These are phyloP conservation scores for Cybosia mesomella DNA, from an alignment of 2,888 invertebrate species.

Conservation along the genomic window DNA sequence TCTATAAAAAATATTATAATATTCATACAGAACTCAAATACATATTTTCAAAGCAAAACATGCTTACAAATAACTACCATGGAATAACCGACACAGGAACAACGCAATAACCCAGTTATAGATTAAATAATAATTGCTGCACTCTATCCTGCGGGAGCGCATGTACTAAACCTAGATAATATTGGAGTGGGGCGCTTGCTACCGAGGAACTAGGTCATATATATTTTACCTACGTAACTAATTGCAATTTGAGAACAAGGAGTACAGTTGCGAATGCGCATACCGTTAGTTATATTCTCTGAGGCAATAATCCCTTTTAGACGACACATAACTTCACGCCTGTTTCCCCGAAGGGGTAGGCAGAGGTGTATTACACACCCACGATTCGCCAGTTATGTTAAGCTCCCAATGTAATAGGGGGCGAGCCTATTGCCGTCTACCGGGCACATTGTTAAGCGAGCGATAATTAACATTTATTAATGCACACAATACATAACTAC, in stretches of 20 bases:
- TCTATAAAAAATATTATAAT: background rate
- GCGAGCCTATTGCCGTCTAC: too few relatives aligned
- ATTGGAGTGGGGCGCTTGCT: conserved; percentile 29
- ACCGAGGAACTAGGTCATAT: conserved; percentile 17
- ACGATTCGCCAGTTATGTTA: too few relatives aligned
- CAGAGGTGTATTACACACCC: too few relatives aligned
- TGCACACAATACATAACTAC: too few relatives aligned
- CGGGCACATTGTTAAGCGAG: too few relatives aligned
- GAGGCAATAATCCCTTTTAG: background rate
- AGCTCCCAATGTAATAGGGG: too few relatives aligned
- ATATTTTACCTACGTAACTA: background rate
- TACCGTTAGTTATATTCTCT: background rate
- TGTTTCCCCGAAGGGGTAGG: too few relatives aligned
- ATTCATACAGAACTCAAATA: background rate
- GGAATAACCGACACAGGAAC: conserved; percentile 54
- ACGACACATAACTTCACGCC: too few relatives aligned
- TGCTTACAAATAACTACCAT: background rate
- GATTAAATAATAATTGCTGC: conserved; percentile 56
- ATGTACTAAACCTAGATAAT: conserved; percentile 40
- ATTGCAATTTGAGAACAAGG: background rate
- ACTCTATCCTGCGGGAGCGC: conserved; percentile 37
- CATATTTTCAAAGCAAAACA: background rate
- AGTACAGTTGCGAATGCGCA: background rate
- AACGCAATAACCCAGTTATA: conserved; percentile 58
- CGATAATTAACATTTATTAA: too few relatives aligned